Evolutionary conservation across 2,113 vertebrate species (phyloP).

Genomic region (Antigone vipio): DNA sequence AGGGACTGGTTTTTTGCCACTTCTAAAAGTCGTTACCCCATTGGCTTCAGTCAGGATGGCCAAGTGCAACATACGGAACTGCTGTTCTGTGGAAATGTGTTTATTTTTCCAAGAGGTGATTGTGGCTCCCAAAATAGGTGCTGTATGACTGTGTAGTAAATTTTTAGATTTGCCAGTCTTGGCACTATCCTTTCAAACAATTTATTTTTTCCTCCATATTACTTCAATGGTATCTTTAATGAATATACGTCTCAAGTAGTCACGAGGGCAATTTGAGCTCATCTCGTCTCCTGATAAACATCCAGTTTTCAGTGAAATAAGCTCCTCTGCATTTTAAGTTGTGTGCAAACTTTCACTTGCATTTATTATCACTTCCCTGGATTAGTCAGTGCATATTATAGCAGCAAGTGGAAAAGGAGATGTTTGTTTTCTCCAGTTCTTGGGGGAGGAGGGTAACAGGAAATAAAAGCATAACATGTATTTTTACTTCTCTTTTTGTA

Average conservation of each 20-base stretch:
- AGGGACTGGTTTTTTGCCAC: not conserved
- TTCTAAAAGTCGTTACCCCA: not conserved
- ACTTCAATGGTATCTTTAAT: slow-evolving; percentile 1
- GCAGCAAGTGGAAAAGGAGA: not conserved
- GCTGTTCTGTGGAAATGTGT: slow-evolving; percentile 37
- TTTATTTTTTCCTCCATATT: slow-evolving; percentile 27
- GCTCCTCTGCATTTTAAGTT: not conserved
- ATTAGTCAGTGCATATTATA: not conserved
- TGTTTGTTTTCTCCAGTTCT: not conserved
- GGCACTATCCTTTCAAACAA: not conserved
- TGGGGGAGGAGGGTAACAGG: not conserved
- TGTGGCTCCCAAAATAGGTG: slow-evolving; percentile 49
- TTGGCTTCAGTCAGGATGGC: not conserved
- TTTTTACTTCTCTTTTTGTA: slow-evolving; percentile 16
- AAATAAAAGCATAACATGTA: not conserved
- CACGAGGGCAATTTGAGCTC: not conserved
- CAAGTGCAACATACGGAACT: slow-evolving; percentile 3
- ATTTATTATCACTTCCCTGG: slow-evolving; percentile 8
- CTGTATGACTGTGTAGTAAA: slow-evolving; percentile 22
- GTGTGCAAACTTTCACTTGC: slow-evolving; percentile 4
- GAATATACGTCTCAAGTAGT: not conserved
- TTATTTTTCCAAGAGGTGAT: slow-evolving; percentile 60
- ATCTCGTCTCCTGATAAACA: slow-evolving; percentile 11
- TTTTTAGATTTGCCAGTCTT: slow-evolving; percentile 38
- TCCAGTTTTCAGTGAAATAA: not conserved